Evolutionary conservation across 2,888 invertebrate genomes (phyloP).

Genomic region (Physocephala rufipes): DNA sequence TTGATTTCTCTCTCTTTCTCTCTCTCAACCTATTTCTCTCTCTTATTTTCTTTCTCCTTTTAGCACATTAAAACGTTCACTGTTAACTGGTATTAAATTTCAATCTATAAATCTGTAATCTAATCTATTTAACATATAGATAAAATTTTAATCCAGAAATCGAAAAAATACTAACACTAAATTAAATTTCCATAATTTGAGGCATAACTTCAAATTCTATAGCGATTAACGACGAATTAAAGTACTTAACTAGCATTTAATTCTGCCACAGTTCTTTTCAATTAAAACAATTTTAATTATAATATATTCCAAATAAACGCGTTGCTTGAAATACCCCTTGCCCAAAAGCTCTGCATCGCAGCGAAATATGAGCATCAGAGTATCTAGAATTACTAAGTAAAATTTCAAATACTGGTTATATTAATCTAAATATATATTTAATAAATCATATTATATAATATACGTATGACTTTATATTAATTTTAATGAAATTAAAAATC

Average conservation of each 20-base stretch:
- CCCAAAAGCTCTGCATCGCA: not conserved
- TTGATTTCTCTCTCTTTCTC: no score
- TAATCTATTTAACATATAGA: not conserved
- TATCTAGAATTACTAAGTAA: not conserved
- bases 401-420: slow-evolving; percentile 35
- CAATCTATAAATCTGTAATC: no score
- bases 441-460: slow-evolving; percentile 15
- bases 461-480: slow-evolving; percentile 21
- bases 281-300: slow-evolving; percentile 5
- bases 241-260: not conserved
- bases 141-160: not conserved
- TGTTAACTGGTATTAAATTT: no score
- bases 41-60: no score
- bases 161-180: not conserved
- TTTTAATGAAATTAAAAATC: not conserved
- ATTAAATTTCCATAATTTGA: no score
- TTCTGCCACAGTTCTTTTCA: not conserved
- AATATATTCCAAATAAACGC: not conserved
- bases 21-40: no score
- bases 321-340: not conserved
- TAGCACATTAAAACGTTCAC: no score
- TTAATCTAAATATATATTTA: slow-evolving; percentile 4
- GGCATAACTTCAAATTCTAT: no score
- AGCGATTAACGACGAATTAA: not conserved
- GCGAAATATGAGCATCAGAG: not conserved